Percentiles rank a stretch among this genome's conserved stretches.
phyloP scores from a whole-genome alignment of 2,888 invertebrate species.

The Palloptera scutellata region DNA sequence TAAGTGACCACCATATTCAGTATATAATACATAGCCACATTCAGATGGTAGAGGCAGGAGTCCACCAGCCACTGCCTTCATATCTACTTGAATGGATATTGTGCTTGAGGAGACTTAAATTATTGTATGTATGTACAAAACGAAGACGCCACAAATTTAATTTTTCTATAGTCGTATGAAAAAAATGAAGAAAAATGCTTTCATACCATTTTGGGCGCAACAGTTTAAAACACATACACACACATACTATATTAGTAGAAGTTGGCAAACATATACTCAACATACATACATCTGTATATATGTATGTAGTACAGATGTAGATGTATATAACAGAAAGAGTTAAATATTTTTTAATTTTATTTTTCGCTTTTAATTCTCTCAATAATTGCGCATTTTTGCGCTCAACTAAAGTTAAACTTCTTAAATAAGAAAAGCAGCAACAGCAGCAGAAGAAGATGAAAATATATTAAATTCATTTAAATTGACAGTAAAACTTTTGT shows the following conservation, averaged over 20 bases:
- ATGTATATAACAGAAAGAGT: neutral
- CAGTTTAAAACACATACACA: neutral
- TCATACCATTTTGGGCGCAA: constrained; percentile 27
- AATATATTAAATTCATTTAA: constrained; percentile 17
- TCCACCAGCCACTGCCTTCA: neutral
- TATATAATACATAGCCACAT: too few relatives aligned
- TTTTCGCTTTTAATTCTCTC: too few relatives aligned
- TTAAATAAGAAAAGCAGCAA: neutral
- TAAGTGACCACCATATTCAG: neutral
- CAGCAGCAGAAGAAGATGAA: neutral
- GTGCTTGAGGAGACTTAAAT: neutral
- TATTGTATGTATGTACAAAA: neutral
- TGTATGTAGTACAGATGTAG: too few relatives aligned
- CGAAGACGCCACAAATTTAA: constrained; percentile 13
- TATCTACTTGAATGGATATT: neutral
- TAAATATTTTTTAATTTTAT: neutral
- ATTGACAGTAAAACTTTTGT: neutral
- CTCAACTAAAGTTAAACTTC: neutral
- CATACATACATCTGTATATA: neutral
- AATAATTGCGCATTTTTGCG: neutral
- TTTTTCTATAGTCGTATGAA: neutral
- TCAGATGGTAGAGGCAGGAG: neutral
- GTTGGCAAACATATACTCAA: neutral
- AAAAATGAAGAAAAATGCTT: too few relatives aligned
- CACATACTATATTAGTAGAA: neutral